Evolutionary conservation across 2,888 invertebrate genomes (phyloP).

Genomic region (Pheosia gnoma): DNA sequence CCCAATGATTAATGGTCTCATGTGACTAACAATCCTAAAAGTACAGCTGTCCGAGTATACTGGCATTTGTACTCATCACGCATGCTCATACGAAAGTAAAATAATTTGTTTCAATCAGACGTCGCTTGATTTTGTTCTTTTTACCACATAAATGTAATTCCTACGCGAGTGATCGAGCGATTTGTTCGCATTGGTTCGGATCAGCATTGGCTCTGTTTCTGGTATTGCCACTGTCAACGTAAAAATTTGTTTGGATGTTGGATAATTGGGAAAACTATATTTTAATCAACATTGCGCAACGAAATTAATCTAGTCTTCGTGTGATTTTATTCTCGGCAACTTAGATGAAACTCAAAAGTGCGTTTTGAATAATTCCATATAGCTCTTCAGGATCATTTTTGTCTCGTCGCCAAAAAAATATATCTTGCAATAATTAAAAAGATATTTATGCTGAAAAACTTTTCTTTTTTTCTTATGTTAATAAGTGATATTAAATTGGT

Average conservation of each 20-base stretch:
- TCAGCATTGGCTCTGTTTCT: no score
- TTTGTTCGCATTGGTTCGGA: not conserved
- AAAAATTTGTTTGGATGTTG: no score
- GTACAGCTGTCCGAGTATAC: slow-evolving; percentile 4
- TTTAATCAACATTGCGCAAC: no score
- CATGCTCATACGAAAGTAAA: not conserved
- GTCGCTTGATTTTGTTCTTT: no score
- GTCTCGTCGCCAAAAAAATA: not conserved
- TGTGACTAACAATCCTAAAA: slow-evolving; percentile 9
- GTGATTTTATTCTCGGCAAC: no score
- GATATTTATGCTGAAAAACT: not conserved
- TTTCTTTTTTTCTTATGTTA: not conserved
- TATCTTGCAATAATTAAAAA: not conserved
- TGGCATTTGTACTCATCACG: not conserved
- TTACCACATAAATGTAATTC: no score
- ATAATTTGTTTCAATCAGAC: not conserved
- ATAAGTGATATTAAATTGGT: not conserved
- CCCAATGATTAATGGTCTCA: slow-evolving; percentile 7
- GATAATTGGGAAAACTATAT: no score
- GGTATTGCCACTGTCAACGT: no score
- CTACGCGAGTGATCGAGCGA: not conserved
- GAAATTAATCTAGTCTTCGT: no score
- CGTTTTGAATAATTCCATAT: not conserved
- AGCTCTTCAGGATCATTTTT: not conserved
- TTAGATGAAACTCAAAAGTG: not conserved